Percentiles rank a stretch among this genome's conserved stretches.
Evolutionary conservation across 2,797 vertebrate genomes (phyloP).

Genomic region (Emydoidea blandingii): DNA sequence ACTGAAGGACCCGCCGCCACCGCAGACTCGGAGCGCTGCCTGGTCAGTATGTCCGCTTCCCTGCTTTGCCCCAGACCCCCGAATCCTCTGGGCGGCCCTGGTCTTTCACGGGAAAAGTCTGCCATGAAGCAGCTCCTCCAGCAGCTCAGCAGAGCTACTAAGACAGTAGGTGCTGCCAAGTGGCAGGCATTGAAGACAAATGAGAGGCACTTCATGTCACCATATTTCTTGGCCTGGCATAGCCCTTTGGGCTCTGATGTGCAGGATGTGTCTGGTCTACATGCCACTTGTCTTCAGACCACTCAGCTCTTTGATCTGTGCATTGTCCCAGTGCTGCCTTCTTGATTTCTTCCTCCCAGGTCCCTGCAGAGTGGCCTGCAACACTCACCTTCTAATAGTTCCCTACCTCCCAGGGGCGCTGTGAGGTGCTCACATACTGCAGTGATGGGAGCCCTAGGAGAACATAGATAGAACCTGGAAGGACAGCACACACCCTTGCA

Average conservation of each 20-base stretch:
- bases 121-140: background rate
- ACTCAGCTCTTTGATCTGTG: background rate
- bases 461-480: background rate
- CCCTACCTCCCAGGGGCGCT: background rate
- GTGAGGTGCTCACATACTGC: background rate
- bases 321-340: background rate
- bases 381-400: background rate
- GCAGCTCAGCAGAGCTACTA: background rate
- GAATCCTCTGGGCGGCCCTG: no score
- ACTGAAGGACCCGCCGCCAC: no score
- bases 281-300: background rate
- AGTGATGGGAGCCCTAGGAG: background rate
- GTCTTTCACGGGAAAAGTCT: background rate
- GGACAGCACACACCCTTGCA: background rate
- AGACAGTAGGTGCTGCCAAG: background rate
- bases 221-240: background rate
- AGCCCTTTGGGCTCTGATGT: background rate
- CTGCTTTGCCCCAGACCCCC: no score
- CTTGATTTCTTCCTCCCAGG: background rate
- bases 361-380: background rate
- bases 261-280: background rate
- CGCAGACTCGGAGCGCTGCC: no score
- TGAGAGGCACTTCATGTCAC: background rate
- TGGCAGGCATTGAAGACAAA: background rate
- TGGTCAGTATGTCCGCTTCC: no score